Base-by-base conservation (phyloP, 2,888 invertebrate species). In the Ephialtes manifestator region DNA sequence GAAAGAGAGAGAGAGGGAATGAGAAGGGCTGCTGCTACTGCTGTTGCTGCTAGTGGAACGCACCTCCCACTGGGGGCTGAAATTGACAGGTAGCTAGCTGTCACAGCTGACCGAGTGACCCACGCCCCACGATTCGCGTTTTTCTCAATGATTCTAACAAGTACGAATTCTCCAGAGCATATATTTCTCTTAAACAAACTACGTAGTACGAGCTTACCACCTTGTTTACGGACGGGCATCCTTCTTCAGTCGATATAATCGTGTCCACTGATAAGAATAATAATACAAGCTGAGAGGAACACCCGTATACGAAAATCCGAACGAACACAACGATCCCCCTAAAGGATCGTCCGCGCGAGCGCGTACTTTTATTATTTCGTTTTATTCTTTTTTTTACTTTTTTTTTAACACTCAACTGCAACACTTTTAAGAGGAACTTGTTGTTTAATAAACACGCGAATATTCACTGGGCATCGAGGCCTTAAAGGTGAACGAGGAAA, bases 201-300 rank as follows among this genome's bases (percentile, higher is more conserved):
- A 78, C 31, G 28, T 82, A 84, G 81, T 79, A 81, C 82, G 88
- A 92, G 91, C 94, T 93, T 94, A 95, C 95, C 94, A 96, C 96
- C 96, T 96, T 96, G 96, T 95, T 96, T 96, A 94, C 96, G 96
- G 94, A 96, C 96, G 94, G 96, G 96, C 96, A 96, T 96, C 95
- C 95, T 92, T 80, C 77, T 81, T 80, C 85, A 55, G 78, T 83
- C 71, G 77, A 68, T 67, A 68, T 63, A 53, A 75, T 84, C 72
- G 70, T 39, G 39, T 76, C 72, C 35, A 51, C 67, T 35, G 76
- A 80, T 68, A 63, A 55, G 48, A 81, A 35, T n/a, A 80, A 83
- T 51, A 58, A 68, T 58, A 84, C 2, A 39, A 39, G 80, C 7
- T 15, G 2, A 8, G 39, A 43, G 72, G 65, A 76, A 15, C 39